Evolutionary conservation across 2,797 vertebrate genomes (phyloP), one percentile per base, ranked within the genome.

Genomic region (Bradypus variegatus): DNA sequence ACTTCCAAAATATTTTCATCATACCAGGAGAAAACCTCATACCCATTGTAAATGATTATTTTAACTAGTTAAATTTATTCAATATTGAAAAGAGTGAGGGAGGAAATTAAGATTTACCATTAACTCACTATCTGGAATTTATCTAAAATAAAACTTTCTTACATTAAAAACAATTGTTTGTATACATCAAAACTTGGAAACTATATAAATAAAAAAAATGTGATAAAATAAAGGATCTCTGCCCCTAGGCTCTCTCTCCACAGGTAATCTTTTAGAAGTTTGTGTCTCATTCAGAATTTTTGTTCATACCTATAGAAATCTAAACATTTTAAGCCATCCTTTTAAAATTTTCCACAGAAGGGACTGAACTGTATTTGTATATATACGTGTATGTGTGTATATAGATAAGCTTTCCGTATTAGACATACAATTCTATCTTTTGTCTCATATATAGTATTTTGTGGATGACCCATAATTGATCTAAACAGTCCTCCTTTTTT

Each of bases 221-320:
- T 73, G 55, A 65, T 85, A 76, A 75, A 65, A 78, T 29, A 92
- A 72, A 78, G 45, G 73, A 38, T 92, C 91, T 87, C 77, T 50
- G 31, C 23, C 50, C 45, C 45, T 91, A 62, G 50, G 16, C 23
- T 90, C 53, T 93, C 75, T 72, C 60, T 19, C 27, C n/a, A 67
- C 33, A 89, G 75, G 2, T 84, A 73, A 58, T 87, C 62, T 86
- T 27, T 90, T 80, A 91, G 83, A 82, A 78, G 38, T 94, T 94
- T 73, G 36, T 83, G 29, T 93, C 81, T 67, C 38, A 38, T 25
- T 92, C 72, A 93, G 29, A 90, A 75, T 64, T 72, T 60, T 48
- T 86, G 48, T 78, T 94, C 64, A 53, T 87, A 38, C 29, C 29
- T 72, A 1, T 64, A 75, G 70, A 62, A 87, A 48, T 45, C 41